phyloP scores from a whole-genome alignment of 2,888 invertebrate species.

The Charanyca ferruginea region DNA sequence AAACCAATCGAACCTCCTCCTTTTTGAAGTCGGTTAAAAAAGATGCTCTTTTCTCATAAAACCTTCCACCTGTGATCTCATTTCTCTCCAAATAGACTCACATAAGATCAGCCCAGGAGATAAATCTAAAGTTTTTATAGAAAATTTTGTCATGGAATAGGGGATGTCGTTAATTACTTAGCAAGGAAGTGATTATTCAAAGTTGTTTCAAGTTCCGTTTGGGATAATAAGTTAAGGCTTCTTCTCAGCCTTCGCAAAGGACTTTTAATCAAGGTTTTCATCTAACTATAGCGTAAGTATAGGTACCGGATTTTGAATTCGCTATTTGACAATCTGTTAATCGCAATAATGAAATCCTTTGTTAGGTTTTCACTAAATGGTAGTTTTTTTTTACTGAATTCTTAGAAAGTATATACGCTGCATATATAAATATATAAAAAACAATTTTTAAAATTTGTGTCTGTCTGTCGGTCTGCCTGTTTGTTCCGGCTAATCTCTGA shows the following conservation, averaged over 20 bases:
- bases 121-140: background rate
- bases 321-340: too few relatives aligned
- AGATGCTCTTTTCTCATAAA: background rate
- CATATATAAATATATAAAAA: too few relatives aligned
- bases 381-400: too few relatives aligned
- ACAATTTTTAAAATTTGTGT: too few relatives aligned
- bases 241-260: constrained; percentile 19
- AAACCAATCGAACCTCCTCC: too few relatives aligned
- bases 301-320: too few relatives aligned
- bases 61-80: background rate
- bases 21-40: too few relatives aligned
- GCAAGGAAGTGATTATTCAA: constrained; percentile 42
- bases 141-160: constrained; percentile 1
- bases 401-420: too few relatives aligned
- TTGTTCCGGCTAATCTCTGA: too few relatives aligned
- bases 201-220: constrained; percentile 10
- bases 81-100: background rate
- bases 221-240: background rate
- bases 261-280: background rate
- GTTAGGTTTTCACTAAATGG: too few relatives aligned
- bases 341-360: too few relatives aligned
- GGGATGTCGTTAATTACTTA: constrained; percentile 36
- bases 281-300: background rate
- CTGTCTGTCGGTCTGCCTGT: too few relatives aligned
- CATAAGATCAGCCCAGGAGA: constrained; percentile 5